A percentile compares a stretch with the other conserved stretches of the same genome.
Evolutionary conservation across 2,113 vertebrate genomes (phyloP).

Genomic region (Sinocyclocheilus rhinocerous): DNA sequence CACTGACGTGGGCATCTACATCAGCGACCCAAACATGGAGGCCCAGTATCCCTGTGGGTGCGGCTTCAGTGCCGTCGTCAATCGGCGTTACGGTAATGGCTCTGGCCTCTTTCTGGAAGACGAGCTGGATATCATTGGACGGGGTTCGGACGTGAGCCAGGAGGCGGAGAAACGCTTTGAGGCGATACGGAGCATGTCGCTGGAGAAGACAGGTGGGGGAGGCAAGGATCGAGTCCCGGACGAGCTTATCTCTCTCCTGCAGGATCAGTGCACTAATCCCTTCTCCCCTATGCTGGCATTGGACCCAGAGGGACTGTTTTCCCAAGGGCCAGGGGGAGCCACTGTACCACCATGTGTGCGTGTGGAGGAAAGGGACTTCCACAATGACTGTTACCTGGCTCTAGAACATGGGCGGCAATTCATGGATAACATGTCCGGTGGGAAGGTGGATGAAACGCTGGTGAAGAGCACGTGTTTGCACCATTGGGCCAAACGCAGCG

Average conservation of each 20-base stretch:
- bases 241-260: conserved; percentile 90
- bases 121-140: conserved; percentile 93
- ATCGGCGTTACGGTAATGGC: conserved; percentile 92
- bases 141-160: conserved; percentile 88
- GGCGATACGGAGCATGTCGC: conserved; percentile 81
- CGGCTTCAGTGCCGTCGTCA: conserved; percentile 96
- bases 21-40: conserved; percentile 89
- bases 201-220: conserved; percentile 79
- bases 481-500: conserved; percentile 92
- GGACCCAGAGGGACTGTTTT: conserved; percentile 75
- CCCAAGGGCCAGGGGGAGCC: conserved; percentile 70
- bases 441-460: conserved; percentile 94
- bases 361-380: conserved; percentile 93
- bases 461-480: conserved; percentile 96
- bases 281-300: conserved; percentile 88
- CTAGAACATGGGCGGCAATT: conserved; percentile 97
- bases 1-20: conserved; percentile 95
- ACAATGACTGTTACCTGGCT: conserved; percentile 94
- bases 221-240: conserved; percentile 87
- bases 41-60: conserved; percentile 90
- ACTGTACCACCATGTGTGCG: conserved; percentile 78
- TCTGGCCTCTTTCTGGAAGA: conserved; percentile 96
- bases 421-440: conserved; percentile 99
- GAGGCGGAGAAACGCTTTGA: conserved; percentile 96
- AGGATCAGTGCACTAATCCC: conserved; percentile 96